A percentile compares a stretch with the other conserved stretches of the same genome.
These are phyloP conservation scores for Cynopterus sphinx DNA, from an alignment of 2,797 vertebrate genomes.

Conservation along the genomic window DNA sequence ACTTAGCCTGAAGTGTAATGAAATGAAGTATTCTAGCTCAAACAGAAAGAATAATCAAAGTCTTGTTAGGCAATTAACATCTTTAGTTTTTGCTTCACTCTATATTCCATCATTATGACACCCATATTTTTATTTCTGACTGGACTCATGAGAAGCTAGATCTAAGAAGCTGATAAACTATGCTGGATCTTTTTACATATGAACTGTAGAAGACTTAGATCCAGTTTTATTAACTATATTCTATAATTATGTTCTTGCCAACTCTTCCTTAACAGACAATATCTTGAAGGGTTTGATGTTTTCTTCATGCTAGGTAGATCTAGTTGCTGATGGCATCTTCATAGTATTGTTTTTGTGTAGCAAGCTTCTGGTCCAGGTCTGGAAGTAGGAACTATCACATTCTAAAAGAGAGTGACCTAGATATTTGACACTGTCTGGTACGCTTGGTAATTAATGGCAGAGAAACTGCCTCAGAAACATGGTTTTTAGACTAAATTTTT, in stretches of 20 bases:
- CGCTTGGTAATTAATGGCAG: not conserved
- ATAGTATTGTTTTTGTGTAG: not conserved
- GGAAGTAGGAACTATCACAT: not conserved
- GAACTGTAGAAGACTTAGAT: not conserved
- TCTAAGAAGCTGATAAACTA: not conserved
- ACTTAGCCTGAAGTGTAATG: constrained; percentile 67
- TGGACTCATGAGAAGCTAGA: not conserved
- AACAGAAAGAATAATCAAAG: constrained; percentile 63
- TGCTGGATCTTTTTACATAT: not conserved
- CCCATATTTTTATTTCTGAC: constrained; percentile 5
- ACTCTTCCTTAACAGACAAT: not conserved
- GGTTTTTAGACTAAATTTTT: not conserved
- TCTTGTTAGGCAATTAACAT: constrained; percentile 65
- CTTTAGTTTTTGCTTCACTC: constrained; percentile 32
- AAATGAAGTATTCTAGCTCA: constrained; percentile 52
- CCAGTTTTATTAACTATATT: not conserved
- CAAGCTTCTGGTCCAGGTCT: not conserved
- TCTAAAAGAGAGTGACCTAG: not conserved
- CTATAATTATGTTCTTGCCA: not conserved
- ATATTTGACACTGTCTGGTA: not conserved
- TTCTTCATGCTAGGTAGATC: not conserved
- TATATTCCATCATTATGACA: not conserved
- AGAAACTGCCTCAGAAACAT: not conserved
- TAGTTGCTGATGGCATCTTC: not conserved
- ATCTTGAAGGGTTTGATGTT: not conserved